Conservation (phyloP, 2,888 invertebrate species). For the Thymelicus acteon region DNA sequence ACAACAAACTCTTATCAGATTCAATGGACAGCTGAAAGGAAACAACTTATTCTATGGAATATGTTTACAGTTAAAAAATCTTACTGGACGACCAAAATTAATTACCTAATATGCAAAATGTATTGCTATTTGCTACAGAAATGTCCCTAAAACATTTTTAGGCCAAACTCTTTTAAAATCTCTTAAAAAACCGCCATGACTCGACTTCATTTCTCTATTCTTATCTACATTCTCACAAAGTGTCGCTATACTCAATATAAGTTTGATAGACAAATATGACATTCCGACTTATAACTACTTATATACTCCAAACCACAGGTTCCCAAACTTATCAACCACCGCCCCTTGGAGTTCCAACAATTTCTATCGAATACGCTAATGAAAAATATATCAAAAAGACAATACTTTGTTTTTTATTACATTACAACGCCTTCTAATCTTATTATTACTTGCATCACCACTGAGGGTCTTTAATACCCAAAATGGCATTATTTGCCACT, state of each 20-base stretch:
- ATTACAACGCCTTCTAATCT: too few relatives aligned
- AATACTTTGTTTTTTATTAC: too few relatives aligned
- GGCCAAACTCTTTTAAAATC: slow-evolving; percentile 25
- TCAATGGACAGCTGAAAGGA: slow-evolving; percentile 26
- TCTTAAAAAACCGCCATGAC: slow-evolving; percentile 24
- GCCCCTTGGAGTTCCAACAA: too few relatives aligned
- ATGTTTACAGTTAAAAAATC: slow-evolving; percentile 26
- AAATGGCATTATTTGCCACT: too few relatives aligned
- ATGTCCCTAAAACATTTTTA: slow-evolving; percentile 18
- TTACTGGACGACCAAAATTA: slow-evolving; percentile 28
- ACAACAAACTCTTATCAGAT: slow-evolving; percentile 19
- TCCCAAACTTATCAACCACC: too few relatives aligned
- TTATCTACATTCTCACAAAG: slow-evolving; percentile 24
- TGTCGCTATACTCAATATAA: slow-evolving; percentile 5
- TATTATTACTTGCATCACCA: too few relatives aligned
- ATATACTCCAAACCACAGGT: too few relatives aligned
- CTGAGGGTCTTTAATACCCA: too few relatives aligned
- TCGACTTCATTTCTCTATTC: slow-evolving; percentile 17
- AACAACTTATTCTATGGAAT: slow-evolving; percentile 36
- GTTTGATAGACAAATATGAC: slow-evolving; percentile 22
- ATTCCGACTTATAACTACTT: neutral
- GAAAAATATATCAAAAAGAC: too few relatives aligned
- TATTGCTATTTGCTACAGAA: slow-evolving; percentile 21
- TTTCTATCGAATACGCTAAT: too few relatives aligned
- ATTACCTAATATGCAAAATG: slow-evolving; percentile 21